Base-by-base conservation (phyloP, 1,140 invertebrate species). In the Drosophila tropicalis region DNA sequence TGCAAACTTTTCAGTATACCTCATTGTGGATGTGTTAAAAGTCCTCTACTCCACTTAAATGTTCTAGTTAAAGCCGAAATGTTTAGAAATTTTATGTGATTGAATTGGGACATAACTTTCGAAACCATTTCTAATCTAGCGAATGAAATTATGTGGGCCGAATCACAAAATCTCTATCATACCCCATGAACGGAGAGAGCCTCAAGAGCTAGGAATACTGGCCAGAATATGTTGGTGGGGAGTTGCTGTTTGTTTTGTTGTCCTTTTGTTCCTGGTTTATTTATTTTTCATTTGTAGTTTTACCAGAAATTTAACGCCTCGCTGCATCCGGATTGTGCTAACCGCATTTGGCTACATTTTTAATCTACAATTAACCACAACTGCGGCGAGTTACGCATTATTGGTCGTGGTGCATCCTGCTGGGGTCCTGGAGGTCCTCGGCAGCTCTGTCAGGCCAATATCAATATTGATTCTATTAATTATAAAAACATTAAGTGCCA, bases 381-480 rank as follows among this genome's bases (percentile, higher is more conserved):
- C 81, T 85, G 89, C 70, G 71, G 79, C 32, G 62, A 39, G 39
- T 22, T 29, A 25, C 39, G 36, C 4, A 25, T 12, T 25, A 13
- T 4, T 29, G 56, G 13, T 7, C 13, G 22, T 4, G 9, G 13
- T 1, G 19, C 36, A 10, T n/a, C 6, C 25, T 5, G n/a, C 34
- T 12, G 32, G 7, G 44, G 44, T 47, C 40, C 36, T 15, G n/a
- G 25, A 54, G 44, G 36, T 39, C 10, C 36, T 4, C 5, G 29
- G 29, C 29, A 29, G 9, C 25, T 17, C 29, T 58, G 56, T 32
- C 29, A 55, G 61, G 57, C 64, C 84, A 85, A 77, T 82, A 81
- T 81, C 78, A 90, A 91, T 91, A 91, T 91, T 91, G 89, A 91
- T 91, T 91, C 89, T 91, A 91, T 91, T 91, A 91, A 91, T 91